Conservation (phyloP, 1,140 invertebrate species). For the Oncopeltus fasciatus region DNA sequence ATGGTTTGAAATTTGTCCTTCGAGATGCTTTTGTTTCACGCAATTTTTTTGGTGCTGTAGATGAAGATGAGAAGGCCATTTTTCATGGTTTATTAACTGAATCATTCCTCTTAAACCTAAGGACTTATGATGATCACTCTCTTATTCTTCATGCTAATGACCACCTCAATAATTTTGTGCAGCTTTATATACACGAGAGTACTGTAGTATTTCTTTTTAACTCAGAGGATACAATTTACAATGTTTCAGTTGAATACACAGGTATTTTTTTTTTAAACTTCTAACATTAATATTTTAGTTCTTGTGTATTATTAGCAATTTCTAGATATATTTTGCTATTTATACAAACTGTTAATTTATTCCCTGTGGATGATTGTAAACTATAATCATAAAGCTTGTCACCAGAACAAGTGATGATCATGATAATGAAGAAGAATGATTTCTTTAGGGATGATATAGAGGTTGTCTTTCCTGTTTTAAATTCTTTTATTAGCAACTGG, state of each 20-base stretch:
- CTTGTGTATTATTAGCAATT: no score
- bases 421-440: no score
- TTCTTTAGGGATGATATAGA: no score
- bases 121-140: conserved; percentile 69
- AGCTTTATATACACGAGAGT: conserved; percentile 65
- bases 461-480: no score
- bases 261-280: conserved; percentile 30
- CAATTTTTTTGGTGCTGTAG: conserved; percentile 49
- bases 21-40: conserved; percentile 61
- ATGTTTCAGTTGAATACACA: conserved; percentile 56
- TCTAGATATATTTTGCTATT: no score
- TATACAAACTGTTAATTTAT: no score
- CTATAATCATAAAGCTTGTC: no score
- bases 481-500: no score
- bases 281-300: no score
- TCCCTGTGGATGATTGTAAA: no score
- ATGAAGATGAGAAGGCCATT: conserved; percentile 43
- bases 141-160: conserved; percentile 82
- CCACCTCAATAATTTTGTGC: conserved; percentile 85
- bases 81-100: conserved; percentile 46
- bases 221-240: conserved; percentile 59
- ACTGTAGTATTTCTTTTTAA: conserved; percentile 72
- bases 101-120: conserved; percentile 68
- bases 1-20: conserved; percentile 76
- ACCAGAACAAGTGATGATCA: no score